phyloP scores from a whole-genome alignment of 2,113 vertebrate genomes.

The Sardina pilchardus region DNA sequence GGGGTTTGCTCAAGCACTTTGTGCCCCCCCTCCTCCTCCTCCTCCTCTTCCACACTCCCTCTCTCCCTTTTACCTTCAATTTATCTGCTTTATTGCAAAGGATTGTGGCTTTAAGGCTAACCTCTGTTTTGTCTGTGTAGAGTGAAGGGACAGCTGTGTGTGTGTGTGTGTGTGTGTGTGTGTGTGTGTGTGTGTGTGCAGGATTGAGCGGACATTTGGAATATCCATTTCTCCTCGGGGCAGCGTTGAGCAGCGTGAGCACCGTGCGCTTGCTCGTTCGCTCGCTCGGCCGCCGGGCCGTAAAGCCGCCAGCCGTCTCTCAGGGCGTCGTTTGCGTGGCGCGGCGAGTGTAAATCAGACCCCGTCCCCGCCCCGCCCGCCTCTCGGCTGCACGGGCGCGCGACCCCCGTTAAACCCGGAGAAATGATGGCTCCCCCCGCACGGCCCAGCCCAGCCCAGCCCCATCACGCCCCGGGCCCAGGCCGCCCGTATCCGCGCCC shows the following conservation, averaged over 20 bases:
- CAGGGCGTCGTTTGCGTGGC: conserved; percentile 14
- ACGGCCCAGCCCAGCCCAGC: background rate
- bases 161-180: conserved; percentile 58
- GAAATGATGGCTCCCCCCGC: background rate
- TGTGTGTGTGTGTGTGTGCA: background rate
- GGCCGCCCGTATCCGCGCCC: background rate
- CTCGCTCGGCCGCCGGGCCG: background rate
- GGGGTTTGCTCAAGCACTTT: conserved; percentile 9
- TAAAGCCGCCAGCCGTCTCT: conserved; percentile 33
- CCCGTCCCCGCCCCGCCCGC: background rate
- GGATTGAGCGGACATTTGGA: conserved; percentile 61
- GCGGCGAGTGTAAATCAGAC: conserved; percentile 27
- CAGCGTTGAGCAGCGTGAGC: background rate
- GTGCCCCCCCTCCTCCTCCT: conserved; percentile 52
- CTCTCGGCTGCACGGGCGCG: background rate
- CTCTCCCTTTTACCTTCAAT: conserved; percentile 62
- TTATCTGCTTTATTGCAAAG: conserved; percentile 65
- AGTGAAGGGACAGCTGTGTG: conserved; percentile 70
- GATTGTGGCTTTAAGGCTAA: conserved; percentile 62
- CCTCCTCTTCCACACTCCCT: conserved; percentile 47
- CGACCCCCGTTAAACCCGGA: background rate
- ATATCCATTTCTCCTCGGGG: conserved; percentile 62
- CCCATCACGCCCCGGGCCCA: background rate
- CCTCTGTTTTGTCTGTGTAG: conserved; percentile 53
- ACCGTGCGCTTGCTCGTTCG: background rate